Conservation (phyloP, 2,113 vertebrate species). For the Rousettus leschenaultii region DNA sequence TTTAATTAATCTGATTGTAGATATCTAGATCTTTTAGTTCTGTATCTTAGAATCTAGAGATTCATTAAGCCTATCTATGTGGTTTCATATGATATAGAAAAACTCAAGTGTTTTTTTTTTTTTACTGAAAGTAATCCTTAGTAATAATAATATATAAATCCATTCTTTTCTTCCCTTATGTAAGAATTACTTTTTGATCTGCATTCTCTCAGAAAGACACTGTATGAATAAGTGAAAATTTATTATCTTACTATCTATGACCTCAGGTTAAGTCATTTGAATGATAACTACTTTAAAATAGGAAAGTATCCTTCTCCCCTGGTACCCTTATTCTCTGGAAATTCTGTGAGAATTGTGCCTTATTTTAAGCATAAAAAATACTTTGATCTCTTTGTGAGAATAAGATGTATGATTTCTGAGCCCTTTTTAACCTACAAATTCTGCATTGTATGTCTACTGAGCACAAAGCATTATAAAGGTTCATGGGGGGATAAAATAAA, state of each 20-base stretch:
- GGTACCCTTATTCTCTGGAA: not conserved
- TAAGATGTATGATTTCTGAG: not conserved
- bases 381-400: not conserved
- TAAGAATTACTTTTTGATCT: not conserved
- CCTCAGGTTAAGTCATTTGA: not conserved
- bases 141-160: not conserved
- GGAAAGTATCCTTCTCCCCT: not conserved
- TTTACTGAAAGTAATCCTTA: not conserved
- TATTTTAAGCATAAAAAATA: slow-evolving; percentile 15
- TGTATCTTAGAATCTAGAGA: not conserved
- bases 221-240: not conserved
- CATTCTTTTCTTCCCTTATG: not conserved
- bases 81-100: not conserved
- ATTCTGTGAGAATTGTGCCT: not conserved
- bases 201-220: not conserved
- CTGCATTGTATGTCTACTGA: not conserved
- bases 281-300: not conserved
- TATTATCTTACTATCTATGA: not conserved
- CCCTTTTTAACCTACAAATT: not conserved
- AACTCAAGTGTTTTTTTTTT: not conserved
- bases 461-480: not conserved
- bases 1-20: not conserved
- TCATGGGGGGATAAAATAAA: not conserved
- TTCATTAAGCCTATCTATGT: not conserved
- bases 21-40: not conserved